These are phyloP conservation scores for Microchirus variegatus DNA, from an alignment of 2,797 vertebrate species.

Conservation along the genomic window DNA sequence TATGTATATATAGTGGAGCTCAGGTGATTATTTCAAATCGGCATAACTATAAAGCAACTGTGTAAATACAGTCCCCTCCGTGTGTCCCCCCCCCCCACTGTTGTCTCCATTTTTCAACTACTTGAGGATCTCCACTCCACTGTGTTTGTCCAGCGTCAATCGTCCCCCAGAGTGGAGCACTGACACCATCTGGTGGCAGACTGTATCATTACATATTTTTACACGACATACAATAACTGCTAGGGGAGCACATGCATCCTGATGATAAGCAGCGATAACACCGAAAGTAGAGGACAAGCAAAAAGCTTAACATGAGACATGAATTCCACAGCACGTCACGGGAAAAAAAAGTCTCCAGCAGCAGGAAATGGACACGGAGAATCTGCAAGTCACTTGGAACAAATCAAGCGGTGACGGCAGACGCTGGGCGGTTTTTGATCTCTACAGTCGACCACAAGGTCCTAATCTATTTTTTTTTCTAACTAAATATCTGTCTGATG, in stretches of 20 bases:
- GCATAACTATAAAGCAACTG: constrained; percentile 24
- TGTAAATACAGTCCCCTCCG: background rate
- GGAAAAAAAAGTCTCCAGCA: constrained; percentile 23
- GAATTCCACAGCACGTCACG: constrained; percentile 1
- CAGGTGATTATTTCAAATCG: background rate
- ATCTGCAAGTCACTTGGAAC: constrained; percentile 38
- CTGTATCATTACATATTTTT: constrained; percentile 31
- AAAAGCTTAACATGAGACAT: background rate
- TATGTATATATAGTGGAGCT: constrained; percentile 3
- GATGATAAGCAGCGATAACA: constrained; percentile 6
- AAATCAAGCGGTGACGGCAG: constrained; percentile 38
- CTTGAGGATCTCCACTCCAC: constrained; percentile 14
- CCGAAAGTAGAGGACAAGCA: background rate
- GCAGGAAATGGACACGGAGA: constrained; percentile 14
- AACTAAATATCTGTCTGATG: constrained; percentile 40
- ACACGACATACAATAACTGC: background rate
- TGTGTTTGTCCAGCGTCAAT: background rate
- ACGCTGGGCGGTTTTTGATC: constrained; percentile 38
- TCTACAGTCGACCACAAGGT: constrained; percentile 38
- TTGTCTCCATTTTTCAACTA: constrained; percentile 24
- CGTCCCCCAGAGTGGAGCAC: constrained; percentile 45
- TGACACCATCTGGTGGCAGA: constrained; percentile 68
- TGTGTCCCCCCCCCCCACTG: background rate
- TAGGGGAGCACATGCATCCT: background rate
- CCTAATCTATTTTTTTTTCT: constrained; percentile 30